phyloP scores from a whole-genome alignment of 2,888 invertebrate species.

The Acanthosepion lycidas region DNA sequence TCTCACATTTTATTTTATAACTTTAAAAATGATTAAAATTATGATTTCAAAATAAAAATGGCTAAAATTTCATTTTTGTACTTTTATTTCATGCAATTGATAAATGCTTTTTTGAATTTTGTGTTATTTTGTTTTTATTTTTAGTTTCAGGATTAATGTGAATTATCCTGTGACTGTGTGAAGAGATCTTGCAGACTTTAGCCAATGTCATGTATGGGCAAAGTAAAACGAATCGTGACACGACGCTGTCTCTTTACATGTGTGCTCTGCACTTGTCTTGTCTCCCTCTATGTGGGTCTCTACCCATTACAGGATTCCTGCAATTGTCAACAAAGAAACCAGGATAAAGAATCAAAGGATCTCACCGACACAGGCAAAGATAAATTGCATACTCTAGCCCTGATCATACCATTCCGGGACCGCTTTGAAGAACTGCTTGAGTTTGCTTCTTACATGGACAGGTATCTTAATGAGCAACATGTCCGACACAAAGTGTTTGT shows the following conservation, averaged over 20 bases:
- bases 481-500: conserved; percentile 89
- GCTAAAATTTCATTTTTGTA: background rate
- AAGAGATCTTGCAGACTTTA: conserved; percentile 35
- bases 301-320: conserved; percentile 4
- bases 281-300: background rate
- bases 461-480: conserved; percentile 86
- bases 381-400: conserved; percentile 79
- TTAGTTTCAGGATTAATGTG: background rate
- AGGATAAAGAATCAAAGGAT: background rate
- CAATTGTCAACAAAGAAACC: background rate
- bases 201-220: conserved; percentile 46
- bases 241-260: background rate
- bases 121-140: background rate
- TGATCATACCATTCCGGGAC: conserved; percentile 95
- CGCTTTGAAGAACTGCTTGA: conserved; percentile 94
- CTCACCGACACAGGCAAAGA: background rate
- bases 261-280: background rate
- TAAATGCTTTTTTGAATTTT: background rate
- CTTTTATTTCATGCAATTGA: background rate
- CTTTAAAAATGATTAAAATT: too few relatives aligned
- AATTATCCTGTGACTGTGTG: background rate
- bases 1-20: too few relatives aligned
- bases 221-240: background rate
- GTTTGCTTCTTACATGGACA: conserved; percentile 91
- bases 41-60: too few relatives aligned